Conservation (phyloP, 2,888 invertebrate species). For the Phorcus lineatus region DNA sequence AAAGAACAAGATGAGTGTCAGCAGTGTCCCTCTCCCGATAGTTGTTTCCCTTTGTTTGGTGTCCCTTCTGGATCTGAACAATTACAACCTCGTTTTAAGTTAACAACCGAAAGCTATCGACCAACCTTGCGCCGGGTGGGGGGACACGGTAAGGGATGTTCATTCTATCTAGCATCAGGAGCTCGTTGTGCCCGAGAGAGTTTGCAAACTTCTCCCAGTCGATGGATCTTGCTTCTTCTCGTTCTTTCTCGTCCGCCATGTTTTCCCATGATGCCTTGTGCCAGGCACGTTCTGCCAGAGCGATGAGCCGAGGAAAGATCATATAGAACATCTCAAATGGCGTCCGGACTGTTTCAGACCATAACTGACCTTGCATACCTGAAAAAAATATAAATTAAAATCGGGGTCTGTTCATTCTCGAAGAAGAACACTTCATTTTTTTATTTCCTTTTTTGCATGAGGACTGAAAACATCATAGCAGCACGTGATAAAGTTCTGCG, state of each 20-base stretch:
- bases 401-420: no score
- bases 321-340: slow-evolving; percentile 39
- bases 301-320: slow-evolving; percentile 46
- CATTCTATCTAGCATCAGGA: slow-evolving; percentile 50
- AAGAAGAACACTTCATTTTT: no score
- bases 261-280: slow-evolving; percentile 56
- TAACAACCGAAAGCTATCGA: no score
- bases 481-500: no score
- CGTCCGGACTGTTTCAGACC: slow-evolving; percentile 50
- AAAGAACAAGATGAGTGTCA: no score
- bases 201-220: slow-evolving; percentile 62
- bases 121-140: slow-evolving; percentile 47
- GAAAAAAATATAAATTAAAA: not conserved
- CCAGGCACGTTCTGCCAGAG: slow-evolving; percentile 60
- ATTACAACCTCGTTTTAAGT: no score
- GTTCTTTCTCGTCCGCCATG: slow-evolving; percentile 14
- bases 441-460: no score
- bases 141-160: slow-evolving; percentile 58
- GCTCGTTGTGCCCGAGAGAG: slow-evolving; percentile 54
- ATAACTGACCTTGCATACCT: slow-evolving; percentile 57
- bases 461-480: no score
- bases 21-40: no score
- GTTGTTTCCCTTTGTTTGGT: no score
- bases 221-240: slow-evolving; percentile 7
- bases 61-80: no score